phyloP scores from a whole-genome alignment of 2,113 vertebrate genomes.

The Pagrus major region DNA sequence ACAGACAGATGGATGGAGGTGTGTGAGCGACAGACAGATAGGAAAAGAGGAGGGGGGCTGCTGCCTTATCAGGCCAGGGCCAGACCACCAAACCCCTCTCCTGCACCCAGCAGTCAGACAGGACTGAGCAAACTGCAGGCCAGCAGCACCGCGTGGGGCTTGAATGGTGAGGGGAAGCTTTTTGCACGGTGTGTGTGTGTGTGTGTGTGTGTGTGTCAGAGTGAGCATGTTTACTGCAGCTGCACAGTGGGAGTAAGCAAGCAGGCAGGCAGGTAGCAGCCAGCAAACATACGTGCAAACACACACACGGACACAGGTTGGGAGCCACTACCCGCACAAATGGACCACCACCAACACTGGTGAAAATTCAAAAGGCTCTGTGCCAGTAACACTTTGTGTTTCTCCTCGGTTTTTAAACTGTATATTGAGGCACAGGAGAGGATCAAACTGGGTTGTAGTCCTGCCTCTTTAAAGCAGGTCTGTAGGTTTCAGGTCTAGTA shows the following conservation, averaged over 20 bases:
- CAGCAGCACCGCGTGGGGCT: conserved; percentile 64
- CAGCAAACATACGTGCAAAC: conserved; percentile 57
- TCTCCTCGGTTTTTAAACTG: conserved; percentile 21
- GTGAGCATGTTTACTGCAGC: conserved; percentile 60
- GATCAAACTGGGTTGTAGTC: not conserved
- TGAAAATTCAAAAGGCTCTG: conserved; percentile 24
- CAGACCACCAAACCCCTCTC: conserved; percentile 64
- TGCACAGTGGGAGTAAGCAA: conserved; percentile 53
- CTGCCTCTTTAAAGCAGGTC: not conserved
- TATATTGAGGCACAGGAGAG: not conserved
- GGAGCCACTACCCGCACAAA: conserved; percentile 48
- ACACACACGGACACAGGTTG: conserved; percentile 55
- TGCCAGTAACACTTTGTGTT: conserved; percentile 18
- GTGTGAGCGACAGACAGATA: conserved; percentile 65
- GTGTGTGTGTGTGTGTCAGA: conserved; percentile 47
- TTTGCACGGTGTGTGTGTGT: conserved; percentile 38
- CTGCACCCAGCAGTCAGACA: conserved; percentile 70
- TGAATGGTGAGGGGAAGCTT: conserved; percentile 60
- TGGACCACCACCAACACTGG: conserved; percentile 43
- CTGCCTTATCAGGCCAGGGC: conserved; percentile 76
- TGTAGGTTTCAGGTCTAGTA: not conserved
- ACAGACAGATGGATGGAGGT: conserved; percentile 65
- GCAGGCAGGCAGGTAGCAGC: conserved; percentile 59
- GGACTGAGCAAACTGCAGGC: conserved; percentile 63
- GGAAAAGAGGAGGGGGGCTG: conserved; percentile 47